Base-by-base conservation (phyloP, 2,797 vertebrate genomes). In the Sarcoramphus papa region DNA sequence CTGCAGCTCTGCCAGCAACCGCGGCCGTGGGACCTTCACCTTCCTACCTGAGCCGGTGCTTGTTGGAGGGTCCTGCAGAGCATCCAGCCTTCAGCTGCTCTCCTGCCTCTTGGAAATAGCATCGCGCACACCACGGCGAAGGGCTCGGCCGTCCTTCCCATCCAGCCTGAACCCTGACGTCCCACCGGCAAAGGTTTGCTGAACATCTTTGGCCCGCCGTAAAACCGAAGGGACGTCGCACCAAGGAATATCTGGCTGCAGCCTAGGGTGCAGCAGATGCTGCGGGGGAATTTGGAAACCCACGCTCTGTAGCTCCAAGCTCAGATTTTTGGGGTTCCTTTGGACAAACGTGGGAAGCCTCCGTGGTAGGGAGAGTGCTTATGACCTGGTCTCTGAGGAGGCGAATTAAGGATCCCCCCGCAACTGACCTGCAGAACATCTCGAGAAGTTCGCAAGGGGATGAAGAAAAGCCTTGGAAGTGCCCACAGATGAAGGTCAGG, bases 41-140 rank as follows among this genome's bases (percentile, higher is more conserved):
- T 89, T 94, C 57, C 37, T 40, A 13, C 73, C 45, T 8, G 47
- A 93, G 53, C 35, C 0, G 2, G 33, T 40, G 41, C 64, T 70
- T 41, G 21, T 16, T 37, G 53, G 77, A 91, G 37, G 63, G 40
- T 65, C 56, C 69, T 15, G 25, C 60, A 28, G 60, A 88, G 35
- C 88, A 51, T 25, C 67, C 90, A 69, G 27, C 80, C 67, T 85
- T 41, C 80, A 79, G 27, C 86, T 12, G 11, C 48, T 0, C 22
- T 80, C 50, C 78, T 83, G 51, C 57, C 48, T 64, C 47, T 43
- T 28, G 95, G 93, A 50, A 88, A 65, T 2, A 10, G 3, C n/a
- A 3, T 59, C 13, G 1, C 20, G 22, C 35, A 3, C 21, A 3
- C 21, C 82, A 8, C 0, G 2, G 47, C 20, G 1, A 69, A 40